A percentile compares a stretch with the other conserved stretches of the same genome.
These are phyloP conservation scores for Hedya salicella DNA, from an alignment of 2,888 invertebrate genomes.

Conservation along the genomic window DNA sequence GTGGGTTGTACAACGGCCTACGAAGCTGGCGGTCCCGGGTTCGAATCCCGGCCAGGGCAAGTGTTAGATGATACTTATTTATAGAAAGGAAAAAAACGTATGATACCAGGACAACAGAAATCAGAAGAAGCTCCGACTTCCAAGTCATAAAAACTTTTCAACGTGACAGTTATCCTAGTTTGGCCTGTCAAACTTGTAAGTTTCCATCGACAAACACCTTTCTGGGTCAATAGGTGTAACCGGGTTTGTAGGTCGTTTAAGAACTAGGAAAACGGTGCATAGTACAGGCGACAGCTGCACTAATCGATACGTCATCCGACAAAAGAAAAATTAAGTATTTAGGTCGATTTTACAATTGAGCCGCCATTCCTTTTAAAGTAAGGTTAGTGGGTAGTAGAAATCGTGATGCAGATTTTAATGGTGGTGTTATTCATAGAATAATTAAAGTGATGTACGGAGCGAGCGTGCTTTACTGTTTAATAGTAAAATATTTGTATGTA, in stretches of 20 bases:
- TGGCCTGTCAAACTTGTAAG: constrained; percentile 9
- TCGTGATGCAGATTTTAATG: constrained; percentile 3
- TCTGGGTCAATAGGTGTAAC: constrained; percentile 17
- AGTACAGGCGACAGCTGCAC: constrained; percentile 17
- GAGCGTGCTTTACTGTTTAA: too few relatives aligned
- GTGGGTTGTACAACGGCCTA: too few relatives aligned
- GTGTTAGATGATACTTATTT: too few relatives aligned
- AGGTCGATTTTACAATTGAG: constrained; percentile 20
- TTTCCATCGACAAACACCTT: constrained; percentile 4
- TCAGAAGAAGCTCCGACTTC: background rate
- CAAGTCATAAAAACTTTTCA: background rate
- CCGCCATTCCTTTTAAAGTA: constrained; percentile 2
- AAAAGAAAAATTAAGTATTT: constrained; percentile 15
- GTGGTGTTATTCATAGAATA: background rate
- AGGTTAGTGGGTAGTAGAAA: constrained; percentile 20
- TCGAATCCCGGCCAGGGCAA: too few relatives aligned
- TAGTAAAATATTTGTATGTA: too few relatives aligned
- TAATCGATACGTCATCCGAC: constrained; percentile 25
- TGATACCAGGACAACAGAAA: constrained; percentile 1
- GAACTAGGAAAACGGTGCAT: constrained; percentile 15
- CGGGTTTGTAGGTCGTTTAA: constrained; percentile 33
- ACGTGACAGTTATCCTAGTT: background rate
- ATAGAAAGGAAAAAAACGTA: too few relatives aligned
- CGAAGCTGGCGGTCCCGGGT: too few relatives aligned
- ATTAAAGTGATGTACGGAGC: too few relatives aligned